phyloP scores from a whole-genome alignment of 2,888 invertebrate species.

The Automeris io region DNA sequence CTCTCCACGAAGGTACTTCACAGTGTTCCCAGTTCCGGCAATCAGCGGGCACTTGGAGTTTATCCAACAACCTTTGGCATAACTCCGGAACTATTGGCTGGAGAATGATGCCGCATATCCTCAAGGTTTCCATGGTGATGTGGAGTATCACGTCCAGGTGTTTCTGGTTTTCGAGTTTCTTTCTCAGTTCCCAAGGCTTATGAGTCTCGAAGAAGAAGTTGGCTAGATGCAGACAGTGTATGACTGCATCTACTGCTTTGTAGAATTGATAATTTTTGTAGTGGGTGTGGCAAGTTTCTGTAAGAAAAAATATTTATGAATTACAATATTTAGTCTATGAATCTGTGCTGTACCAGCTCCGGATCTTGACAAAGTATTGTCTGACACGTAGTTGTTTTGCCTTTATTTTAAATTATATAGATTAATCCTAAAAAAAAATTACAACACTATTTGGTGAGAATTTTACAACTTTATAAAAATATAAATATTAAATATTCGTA shows the following conservation, averaged over 20 bases:
- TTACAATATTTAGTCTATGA: not conserved
- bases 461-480: no score
- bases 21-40: constrained; percentile 53
- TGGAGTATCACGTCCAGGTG: constrained; percentile 86
- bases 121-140: constrained; percentile 88
- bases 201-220: constrained; percentile 92
- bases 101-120: constrained; percentile 84
- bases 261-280: constrained; percentile 89
- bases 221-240: constrained; percentile 84
- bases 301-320: constrained; percentile 12
- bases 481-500: no score
- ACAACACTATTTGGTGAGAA: no score
- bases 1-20: constrained; percentile 55
- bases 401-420: no score
- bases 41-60: constrained; percentile 68
- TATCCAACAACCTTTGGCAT: constrained; percentile 81
- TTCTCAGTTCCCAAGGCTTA: constrained; percentile 92
- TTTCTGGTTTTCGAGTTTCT: constrained; percentile 71
- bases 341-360: not conserved
- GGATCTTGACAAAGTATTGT: no score
- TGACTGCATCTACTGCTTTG: constrained; percentile 86
- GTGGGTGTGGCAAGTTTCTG: constrained; percentile 80
- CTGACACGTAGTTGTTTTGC: no score
- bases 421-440: no score
- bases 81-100: constrained; percentile 91